Conservation (phyloP, 2,888 invertebrate species). For the Aphelenchoides bicaudatus region DNA sequence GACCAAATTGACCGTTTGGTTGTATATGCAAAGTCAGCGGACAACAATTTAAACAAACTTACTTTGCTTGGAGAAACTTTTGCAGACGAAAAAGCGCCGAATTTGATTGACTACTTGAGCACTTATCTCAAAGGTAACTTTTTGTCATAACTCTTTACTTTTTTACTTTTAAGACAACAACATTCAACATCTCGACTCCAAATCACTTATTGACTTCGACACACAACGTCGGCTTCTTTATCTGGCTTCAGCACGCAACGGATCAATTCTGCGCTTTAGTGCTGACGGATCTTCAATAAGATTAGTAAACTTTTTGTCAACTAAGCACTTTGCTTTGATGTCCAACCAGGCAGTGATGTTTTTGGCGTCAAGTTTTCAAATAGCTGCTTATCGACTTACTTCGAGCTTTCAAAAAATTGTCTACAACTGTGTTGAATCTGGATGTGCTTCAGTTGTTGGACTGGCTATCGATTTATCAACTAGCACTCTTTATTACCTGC, state of each 20-base stretch:
- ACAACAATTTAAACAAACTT: no score
- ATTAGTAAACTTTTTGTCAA: constrained; percentile 35
- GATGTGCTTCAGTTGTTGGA: constrained; percentile 54
- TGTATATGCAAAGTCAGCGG: constrained; percentile 15
- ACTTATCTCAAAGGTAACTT: no score
- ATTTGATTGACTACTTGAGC: not conserved
- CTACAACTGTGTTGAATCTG: constrained; percentile 23
- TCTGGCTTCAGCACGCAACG: constrained; percentile 21
- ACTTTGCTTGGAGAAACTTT: no score
- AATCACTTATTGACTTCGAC: constrained; percentile 33
- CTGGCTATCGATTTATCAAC: constrained; percentile 44
- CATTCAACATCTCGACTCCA: constrained; percentile 14
- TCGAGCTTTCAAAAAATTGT: constrained; percentile 49
- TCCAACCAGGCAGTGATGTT: constrained; percentile 41
- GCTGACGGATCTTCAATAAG: constrained; percentile 21
- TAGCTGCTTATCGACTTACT: constrained; percentile 50
- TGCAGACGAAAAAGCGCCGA: constrained; percentile 9
- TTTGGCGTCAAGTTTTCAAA: constrained; percentile 48
- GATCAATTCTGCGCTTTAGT: constrained; percentile 30
- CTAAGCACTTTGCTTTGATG: constrained; percentile 32
- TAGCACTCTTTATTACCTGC: constrained; percentile 33
- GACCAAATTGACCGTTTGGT: constrained; percentile 12
- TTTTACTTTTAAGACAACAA: not conserved
- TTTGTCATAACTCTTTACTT: no score
- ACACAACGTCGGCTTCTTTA: constrained; percentile 37